Evolutionary conservation across 2,113 vertebrate genomes (phyloP).

Genomic region (Chloropsis cyanopogon): DNA sequence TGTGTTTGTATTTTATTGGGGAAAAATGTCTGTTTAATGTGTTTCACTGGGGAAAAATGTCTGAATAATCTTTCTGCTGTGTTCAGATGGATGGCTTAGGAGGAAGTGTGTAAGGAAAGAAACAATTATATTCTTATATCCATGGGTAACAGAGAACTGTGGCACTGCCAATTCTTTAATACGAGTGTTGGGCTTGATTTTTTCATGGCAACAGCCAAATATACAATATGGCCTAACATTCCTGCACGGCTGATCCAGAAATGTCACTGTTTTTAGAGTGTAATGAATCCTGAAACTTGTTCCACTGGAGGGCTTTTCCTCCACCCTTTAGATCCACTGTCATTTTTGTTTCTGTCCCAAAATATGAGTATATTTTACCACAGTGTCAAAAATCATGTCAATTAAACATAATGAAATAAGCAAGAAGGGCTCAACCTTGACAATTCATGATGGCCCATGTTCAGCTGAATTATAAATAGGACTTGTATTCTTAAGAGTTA

Average conservation of each 20-base stretch:
- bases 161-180: not conserved
- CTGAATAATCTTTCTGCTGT: not conserved
- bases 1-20: not conserved
- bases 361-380: conserved; percentile 19
- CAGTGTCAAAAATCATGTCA: conserved; percentile 14
- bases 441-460: not conserved
- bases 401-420: not conserved
- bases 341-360: not conserved
- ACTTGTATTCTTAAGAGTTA: not conserved
- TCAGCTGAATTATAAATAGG: conserved; percentile 14
- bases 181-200: not conserved
- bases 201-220: conserved; percentile 18
- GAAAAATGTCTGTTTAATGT: not conserved
- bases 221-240: not conserved
- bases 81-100: not conserved
- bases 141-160: not conserved
- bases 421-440: conserved; percentile 12
- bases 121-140: not conserved
- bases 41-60: not conserved
- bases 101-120: not conserved
- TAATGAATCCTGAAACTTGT: conserved; percentile 31
- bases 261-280: conserved; percentile 8
- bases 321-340: not conserved
- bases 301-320: conserved; percentile 16
- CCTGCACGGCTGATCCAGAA: not conserved